Conservation (phyloP, 2,113 vertebrate species). For the Cavia aperea region DNA sequence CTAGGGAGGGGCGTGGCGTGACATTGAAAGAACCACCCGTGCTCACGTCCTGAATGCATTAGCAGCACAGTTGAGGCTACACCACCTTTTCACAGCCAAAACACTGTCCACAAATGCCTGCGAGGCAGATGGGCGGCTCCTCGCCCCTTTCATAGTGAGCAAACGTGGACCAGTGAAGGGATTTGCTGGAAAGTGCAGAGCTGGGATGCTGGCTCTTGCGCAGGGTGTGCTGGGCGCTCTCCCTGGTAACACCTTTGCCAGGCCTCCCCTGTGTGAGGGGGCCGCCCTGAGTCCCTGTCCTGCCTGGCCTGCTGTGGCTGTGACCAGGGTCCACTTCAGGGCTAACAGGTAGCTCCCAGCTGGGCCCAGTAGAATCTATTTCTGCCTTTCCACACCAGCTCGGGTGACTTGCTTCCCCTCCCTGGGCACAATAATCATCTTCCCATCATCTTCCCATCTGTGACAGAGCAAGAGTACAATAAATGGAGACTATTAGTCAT, state of each 20-base stretch:
- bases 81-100: fast-evolving
- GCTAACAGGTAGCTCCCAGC: neutral
- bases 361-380: fast-evolving
- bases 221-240: fast-evolving
- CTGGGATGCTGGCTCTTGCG: neutral
- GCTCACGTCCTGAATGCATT: fast-evolving
- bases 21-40: fast-evolving
- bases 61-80: too few relatives aligned
- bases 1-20: neutral
- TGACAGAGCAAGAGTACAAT: neutral
- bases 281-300: neutral
- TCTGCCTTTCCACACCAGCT: neutral
- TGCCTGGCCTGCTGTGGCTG: neutral
- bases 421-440: too few relatives aligned
- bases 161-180: neutral
- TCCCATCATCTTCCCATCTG: neutral
- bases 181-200: neutral
- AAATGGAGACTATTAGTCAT: neutral
- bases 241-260: neutral
- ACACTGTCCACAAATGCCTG: neutral
- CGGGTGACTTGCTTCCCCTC: neutral
- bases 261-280: too few relatives aligned
- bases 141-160: fast-evolving
- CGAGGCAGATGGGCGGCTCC: neutral
- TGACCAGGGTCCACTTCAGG: neutral